Evolutionary conservation across 2,888 invertebrate species (phyloP).

Genomic region (Adineta ricciae): DNA sequence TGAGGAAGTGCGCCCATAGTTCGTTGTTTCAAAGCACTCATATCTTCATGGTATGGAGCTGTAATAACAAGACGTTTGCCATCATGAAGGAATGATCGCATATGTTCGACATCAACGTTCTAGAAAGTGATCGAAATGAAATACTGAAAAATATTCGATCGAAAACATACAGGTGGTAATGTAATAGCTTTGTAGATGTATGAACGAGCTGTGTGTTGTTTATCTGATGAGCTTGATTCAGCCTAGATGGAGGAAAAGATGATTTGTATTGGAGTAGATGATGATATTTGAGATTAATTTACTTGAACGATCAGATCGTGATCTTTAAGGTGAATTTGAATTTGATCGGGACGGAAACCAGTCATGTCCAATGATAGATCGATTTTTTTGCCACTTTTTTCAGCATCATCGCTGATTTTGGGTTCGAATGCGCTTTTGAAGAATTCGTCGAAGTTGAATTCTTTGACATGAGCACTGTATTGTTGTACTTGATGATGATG

Average conservation of each 20-base stretch:
- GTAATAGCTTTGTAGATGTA: background rate
- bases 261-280: background rate
- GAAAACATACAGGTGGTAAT: conserved; percentile 1
- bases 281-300: too few species aligned
- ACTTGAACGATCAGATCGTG: too few species aligned
- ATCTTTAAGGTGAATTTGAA: conserved; percentile 19
- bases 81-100: conserved; percentile 16
- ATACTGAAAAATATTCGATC: too few species aligned
- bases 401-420: background rate
- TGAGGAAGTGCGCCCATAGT: background rate
- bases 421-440: conserved; percentile 10
- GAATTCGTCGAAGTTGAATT: conserved; percentile 18
- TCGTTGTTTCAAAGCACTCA: background rate
- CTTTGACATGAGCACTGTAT: background rate
- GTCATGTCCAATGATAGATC: conserved; percentile 6
- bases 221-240: background rate
- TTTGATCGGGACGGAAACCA: background rate
- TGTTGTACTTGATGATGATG: conserved; percentile 14
- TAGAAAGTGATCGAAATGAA: background rate
- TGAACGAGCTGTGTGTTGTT: background rate
- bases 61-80: background rate
- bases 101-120: background rate
- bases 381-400: conserved; percentile 9
- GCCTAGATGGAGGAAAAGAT: background rate
- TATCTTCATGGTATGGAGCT: background rate